Evolutionary conservation across 2,113 vertebrate genomes (phyloP), one percentile per base, ranked within the genome.

Genomic region (Anas platyrhynchos): DNA sequence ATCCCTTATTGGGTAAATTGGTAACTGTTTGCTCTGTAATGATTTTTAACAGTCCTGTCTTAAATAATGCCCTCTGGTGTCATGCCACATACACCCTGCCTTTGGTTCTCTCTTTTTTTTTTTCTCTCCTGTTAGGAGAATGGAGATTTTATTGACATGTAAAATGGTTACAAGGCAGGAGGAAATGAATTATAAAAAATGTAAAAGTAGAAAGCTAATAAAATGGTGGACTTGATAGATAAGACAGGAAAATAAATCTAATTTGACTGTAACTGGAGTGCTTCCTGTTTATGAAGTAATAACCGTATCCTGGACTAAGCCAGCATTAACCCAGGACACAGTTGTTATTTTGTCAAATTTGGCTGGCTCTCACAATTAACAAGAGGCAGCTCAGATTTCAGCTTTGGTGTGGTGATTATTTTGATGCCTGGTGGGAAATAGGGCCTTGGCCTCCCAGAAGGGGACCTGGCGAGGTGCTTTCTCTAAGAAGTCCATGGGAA

Each of bases 241-340:
- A 95, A 91, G 36, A 52, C 80, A 93, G 62, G 69, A 92, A 96
- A 88, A 96, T 63, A 93, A 93, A 89, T 94, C 88, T 88, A 82
- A 97, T 94, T 95, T 93, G 67, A 87, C 92, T 94, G 90, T 91
- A 96, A 96, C 74, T 83, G 3, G 41, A 95, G 84, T 74, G 71
- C 55, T 94, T 94, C 94, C 91, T 94, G 94, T 91, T 94, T 92
- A 87, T 86, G 83, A 94, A 90, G 73, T 82, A 86, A 92, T 95
- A 92, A 79, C 22, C 0, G 0, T 84, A 85, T 6, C 2, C 66
- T 55, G 86, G 66, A 65, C 76, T 91, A 91, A 97, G 88, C 73
- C 44, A 95, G 86, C 5, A 2, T 91, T 94, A 96, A 90, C 74
- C 91, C 74, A 91, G 86, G 89, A 88, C 91, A 92, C 0, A 10